Percentiles rank a stretch among this genome's conserved stretches.
Conservation (phyloP, 2,888 invertebrate genomes). For the Trissonchulus sp. region DNA sequence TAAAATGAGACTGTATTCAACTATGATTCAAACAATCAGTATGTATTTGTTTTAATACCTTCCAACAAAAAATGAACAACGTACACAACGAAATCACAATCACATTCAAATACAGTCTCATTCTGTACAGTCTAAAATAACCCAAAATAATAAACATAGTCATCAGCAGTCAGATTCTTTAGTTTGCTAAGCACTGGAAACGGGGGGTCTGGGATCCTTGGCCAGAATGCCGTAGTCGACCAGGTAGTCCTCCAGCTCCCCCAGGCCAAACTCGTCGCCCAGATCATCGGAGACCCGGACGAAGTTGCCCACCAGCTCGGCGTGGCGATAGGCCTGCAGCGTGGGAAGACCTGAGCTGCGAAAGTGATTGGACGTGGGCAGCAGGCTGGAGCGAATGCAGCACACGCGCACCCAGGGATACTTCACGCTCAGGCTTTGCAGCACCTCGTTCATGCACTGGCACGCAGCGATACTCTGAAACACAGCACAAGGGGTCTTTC, state of each 20-base stretch:
- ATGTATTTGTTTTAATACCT: too few relatives aligned
- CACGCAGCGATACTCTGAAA: not conserved
- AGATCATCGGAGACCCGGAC: constrained; percentile 76
- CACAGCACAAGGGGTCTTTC: not conserved
- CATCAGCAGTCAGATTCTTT: too few relatives aligned
- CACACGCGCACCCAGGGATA: not conserved
- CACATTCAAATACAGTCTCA: too few relatives aligned
- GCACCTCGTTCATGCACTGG: not conserved
- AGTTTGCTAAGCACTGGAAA: too few relatives aligned
- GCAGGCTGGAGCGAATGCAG: not conserved
- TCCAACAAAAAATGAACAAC: too few relatives aligned
- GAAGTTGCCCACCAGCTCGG: constrained; percentile 85
- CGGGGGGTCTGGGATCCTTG: too few relatives aligned
- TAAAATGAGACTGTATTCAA: too few relatives aligned
- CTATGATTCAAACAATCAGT: too few relatives aligned
- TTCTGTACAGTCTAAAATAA: too few relatives aligned
- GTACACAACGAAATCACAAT: too few relatives aligned
- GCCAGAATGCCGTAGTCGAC: not conserved
- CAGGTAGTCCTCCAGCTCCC: constrained; percentile 81
- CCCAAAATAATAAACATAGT: too few relatives aligned
- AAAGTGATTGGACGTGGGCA: not conserved
- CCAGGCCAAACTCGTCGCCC: constrained; percentile 79
- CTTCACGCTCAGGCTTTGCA: not conserved
- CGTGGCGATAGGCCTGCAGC: constrained; percentile 78
- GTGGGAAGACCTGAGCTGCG: constrained; percentile 62